Percentiles rank a stretch among this genome's conserved stretches.
Evolutionary conservation across 1,140 invertebrate species (phyloP).

Genomic region (Agraylea sexmaculata): DNA sequence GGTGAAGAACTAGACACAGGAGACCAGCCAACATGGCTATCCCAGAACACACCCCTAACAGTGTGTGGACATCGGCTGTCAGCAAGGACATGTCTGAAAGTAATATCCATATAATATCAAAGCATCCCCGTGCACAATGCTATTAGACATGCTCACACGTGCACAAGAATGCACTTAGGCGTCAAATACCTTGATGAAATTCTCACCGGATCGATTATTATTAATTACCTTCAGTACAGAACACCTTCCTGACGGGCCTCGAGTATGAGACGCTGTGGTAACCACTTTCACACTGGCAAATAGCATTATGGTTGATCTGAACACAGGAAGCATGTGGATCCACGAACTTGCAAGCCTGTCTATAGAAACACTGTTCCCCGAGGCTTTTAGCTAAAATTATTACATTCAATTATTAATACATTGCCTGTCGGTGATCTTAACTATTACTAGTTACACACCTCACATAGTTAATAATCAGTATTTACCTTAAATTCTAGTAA

Average conservation of each 20-base stretch:
- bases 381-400: conserved; percentile 57
- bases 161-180: not conserved
- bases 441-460: too few species aligned
- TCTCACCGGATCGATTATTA: too few species aligned
- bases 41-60: conserved; percentile 67
- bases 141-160: not conserved
- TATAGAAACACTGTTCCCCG: conserved; percentile 75
- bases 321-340: conserved; percentile 69
- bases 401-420: conserved; percentile 15
- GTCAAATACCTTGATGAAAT: too few species aligned
- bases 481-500: too few species aligned
- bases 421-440: conserved; percentile 1
- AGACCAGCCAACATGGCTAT: conserved; percentile 70
- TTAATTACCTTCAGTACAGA: conserved; percentile 76
- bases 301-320: conserved; percentile 72
- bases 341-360: conserved; percentile 60
- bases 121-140: not conserved
- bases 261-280: conserved; percentile 65
- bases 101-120: conserved; percentile 3
- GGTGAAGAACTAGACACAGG: conserved; percentile 74
- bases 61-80: conserved; percentile 67
- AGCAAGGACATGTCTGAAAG: conserved; percentile 66
- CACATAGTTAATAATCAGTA: too few species aligned
- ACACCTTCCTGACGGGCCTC: conserved; percentile 57
- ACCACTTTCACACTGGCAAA: conserved; percentile 67